Conservation (phyloP, 2,797 vertebrate genomes). For the Pristis pectinata region DNA sequence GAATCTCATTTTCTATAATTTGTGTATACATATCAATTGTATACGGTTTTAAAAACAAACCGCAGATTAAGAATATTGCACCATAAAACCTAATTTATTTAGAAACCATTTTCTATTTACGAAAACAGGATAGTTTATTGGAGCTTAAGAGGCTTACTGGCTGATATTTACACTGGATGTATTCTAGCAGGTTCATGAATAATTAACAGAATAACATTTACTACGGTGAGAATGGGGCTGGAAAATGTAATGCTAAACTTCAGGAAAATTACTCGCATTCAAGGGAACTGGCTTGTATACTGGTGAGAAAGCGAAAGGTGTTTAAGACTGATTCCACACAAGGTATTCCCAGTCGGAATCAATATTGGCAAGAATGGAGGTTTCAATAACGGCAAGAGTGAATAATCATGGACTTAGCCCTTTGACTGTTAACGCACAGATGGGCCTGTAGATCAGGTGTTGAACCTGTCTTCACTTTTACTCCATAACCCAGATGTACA, state of each 20-base stretch:
- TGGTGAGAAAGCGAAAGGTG: neutral
- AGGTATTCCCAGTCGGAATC: too few relatives aligned
- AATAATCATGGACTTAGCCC: neutral
- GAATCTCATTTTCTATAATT: neutral
- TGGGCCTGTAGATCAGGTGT: neutral
- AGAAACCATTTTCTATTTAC: neutral
- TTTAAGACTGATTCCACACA: neutral
- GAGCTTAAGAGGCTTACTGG: constrained; percentile 12
- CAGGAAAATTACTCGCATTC: neutral
- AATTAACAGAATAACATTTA: constrained; percentile 34
- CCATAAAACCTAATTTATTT: constrained; percentile 31
- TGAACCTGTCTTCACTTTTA: neutral
- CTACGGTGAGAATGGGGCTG: neutral
- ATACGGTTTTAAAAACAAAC: neutral
- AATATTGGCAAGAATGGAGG: neutral
- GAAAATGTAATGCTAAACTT: neutral
- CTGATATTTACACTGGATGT: constrained; percentile 34
- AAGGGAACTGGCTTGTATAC: neutral
- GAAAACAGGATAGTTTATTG: constrained; percentile 24
- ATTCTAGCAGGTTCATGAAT: constrained; percentile 10
- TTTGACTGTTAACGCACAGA: neutral
- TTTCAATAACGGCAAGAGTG: neutral
- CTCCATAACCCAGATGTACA: neutral
- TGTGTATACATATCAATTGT: neutral
- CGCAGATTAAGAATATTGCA: constrained; percentile 17